Conservation (phyloP, 2,888 invertebrate species). For the Calliopum simillimum region DNA sequence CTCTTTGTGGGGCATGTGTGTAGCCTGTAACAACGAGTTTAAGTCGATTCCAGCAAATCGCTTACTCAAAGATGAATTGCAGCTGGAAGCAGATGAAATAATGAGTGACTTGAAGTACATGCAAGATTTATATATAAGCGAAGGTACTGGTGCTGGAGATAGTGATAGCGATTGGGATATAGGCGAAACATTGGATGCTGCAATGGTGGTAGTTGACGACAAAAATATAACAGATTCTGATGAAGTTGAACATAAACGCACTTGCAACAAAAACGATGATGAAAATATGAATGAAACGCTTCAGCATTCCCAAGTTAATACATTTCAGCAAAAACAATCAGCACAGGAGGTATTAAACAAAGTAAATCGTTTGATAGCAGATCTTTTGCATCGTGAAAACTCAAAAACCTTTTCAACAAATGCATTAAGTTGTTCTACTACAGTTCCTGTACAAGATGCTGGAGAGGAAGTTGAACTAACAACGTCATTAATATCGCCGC, state of each 20-base stretch:
- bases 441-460: slow-evolving; percentile 17
- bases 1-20: slow-evolving; percentile 62
- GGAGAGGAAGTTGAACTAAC: slow-evolving; percentile 39
- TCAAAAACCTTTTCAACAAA: slow-evolving; percentile 15
- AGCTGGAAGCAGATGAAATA: slow-evolving; percentile 60
- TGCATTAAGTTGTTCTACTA: neutral
- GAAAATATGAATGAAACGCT: slow-evolving; percentile 39
- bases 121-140: slow-evolving; percentile 61
- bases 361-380: slow-evolving; percentile 58
- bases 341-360: slow-evolving; percentile 52
- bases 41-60: slow-evolving; percentile 60
- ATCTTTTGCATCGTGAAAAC: slow-evolving; percentile 57
- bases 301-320: slow-evolving; percentile 26
- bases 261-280: neutral
- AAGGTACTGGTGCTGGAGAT: slow-evolving; percentile 36
- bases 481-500: slow-evolving; percentile 28
- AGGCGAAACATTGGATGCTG: slow-evolving; percentile 17
- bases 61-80: slow-evolving; percentile 57
- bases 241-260: neutral
- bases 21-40: slow-evolving; percentile 55
- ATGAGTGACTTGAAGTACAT: slow-evolving; percentile 62
- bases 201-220: neutral
- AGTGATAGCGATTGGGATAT: slow-evolving; percentile 38
- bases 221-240: slow-evolving; percentile 26
- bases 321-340: slow-evolving; percentile 25